Conservation (phyloP, 2,888 invertebrate genomes). For the Pyrocoelia pectoralis region DNA sequence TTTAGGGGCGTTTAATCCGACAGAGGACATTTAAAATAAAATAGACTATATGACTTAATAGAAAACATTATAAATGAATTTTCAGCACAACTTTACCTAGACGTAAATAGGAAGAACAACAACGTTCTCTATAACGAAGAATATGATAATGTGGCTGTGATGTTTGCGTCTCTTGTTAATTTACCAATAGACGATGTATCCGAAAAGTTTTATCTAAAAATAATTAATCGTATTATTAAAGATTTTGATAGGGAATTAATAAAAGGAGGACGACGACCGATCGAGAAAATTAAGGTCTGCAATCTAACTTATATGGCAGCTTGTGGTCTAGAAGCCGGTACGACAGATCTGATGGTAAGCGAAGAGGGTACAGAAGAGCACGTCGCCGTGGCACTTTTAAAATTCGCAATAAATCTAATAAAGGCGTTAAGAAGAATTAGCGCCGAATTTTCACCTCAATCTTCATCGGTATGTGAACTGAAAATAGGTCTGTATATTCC, state of each 20-base stretch:
- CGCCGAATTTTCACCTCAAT: conserved; percentile 62
- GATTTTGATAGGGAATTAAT: conserved; percentile 77
- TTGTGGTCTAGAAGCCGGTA: conserved; percentile 83
- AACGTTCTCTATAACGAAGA: conserved; percentile 83
- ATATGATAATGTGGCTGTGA: conserved; percentile 89
- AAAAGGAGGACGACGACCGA: conserved; percentile 60
- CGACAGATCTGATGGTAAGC: conserved; percentile 66
- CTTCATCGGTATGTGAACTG: conserved; percentile 70
- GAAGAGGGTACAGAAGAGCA: conserved; percentile 48
- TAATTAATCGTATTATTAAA: conserved; percentile 89
- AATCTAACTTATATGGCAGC: conserved; percentile 98
- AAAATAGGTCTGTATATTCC: conserved; percentile 68
- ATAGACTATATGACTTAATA: no score
- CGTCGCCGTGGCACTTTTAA: conserved; percentile 68
- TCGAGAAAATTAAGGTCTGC: conserved; percentile 97
- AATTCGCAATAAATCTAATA: conserved; percentile 80
- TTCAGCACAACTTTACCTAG: conserved; percentile 80
- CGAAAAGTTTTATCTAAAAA: conserved; percentile 58
- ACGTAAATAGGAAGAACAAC: conserved; percentile 67
- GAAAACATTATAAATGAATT: conserved; percentile 22
- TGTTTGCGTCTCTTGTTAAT: conserved; percentile 87
- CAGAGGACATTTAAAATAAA: no score
- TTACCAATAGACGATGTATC: conserved; percentile 63
- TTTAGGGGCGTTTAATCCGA: no score
- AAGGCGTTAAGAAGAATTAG: conserved; percentile 69